A percentile compares a stretch with the other conserved stretches of the same genome.
These are phyloP conservation scores for Aporophyla nigra DNA, from an alignment of 2,888 invertebrate genomes.

Conservation along the genomic window DNA sequence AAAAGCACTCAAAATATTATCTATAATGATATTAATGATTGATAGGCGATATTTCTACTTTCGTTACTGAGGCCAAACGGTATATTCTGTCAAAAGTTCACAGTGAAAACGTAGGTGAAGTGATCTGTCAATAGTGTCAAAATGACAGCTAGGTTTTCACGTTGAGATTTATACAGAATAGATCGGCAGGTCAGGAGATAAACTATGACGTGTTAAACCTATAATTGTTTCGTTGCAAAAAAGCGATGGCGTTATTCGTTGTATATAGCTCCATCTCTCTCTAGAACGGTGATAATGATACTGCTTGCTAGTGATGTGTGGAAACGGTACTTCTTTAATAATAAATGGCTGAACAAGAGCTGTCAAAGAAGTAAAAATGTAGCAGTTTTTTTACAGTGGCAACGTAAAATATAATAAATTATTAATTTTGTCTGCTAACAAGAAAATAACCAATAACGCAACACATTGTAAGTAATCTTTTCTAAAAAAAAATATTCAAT, in stretches of 20 bases:
- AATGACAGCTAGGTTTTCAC: neutral
- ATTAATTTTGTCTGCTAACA: neutral
- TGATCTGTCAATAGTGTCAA: too few species aligned
- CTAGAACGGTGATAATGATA: neutral
- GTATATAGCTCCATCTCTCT: constrained; percentile 1
- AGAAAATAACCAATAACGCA: neutral
- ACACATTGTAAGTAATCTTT: neutral
- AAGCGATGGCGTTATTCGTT: neutral
- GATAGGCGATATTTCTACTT: neutral
- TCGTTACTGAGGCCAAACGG: neutral
- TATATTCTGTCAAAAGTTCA: neutral
- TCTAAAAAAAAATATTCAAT: constrained; percentile 9
- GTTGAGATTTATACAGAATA: neutral
- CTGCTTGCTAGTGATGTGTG: neutral
- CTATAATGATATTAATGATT: neutral
- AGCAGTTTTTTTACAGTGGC: neutral
- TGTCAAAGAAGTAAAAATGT: neutral
- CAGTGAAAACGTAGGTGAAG: too few species aligned
- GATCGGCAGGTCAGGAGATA: too few species aligned
- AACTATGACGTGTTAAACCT: too few species aligned
- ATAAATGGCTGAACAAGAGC: neutral
- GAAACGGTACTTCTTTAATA: neutral
- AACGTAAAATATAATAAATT: neutral
- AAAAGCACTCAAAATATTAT: constrained; percentile 41
- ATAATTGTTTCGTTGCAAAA: neutral